These are phyloP conservation scores for Mythimna vitellina DNA, from an alignment of 2,888 invertebrate species.

Conservation along the genomic window DNA sequence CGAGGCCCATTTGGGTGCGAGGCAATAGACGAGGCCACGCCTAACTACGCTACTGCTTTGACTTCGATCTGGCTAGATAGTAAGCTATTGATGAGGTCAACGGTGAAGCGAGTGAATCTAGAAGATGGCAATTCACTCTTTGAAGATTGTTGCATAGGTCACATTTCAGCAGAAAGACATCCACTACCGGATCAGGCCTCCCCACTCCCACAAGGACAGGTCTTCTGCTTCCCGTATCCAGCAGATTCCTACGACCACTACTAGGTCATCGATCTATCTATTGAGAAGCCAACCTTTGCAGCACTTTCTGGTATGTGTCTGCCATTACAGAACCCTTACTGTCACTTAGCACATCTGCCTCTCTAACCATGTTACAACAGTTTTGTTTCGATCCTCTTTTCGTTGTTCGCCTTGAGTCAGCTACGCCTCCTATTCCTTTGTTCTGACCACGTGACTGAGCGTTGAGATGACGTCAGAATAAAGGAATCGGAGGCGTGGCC, in stretches of 20 bases:
- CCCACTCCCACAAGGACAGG: background rate
- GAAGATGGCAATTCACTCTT: background rate
- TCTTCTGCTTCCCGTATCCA: background rate
- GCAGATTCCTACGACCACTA: background rate
- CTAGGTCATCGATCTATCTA: background rate
- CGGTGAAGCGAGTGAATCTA: background rate
- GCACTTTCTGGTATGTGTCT: background rate
- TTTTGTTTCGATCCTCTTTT: no score
- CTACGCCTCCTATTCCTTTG: no score
- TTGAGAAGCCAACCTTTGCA: background rate
- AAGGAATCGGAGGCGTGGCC: no score
- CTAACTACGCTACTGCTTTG: background rate
- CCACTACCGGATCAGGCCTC: background rate
- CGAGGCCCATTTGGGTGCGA: no score
- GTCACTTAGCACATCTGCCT: background rate
- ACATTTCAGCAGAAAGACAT: background rate
- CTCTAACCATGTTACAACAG: no score
- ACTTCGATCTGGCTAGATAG: background rate
- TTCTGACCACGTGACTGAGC: no score
- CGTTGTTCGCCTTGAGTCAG: no score
- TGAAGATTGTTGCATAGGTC: background rate
- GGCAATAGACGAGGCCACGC: no score
- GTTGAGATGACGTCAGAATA: no score
- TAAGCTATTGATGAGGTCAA: background rate
- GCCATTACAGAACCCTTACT: background rate